Evolutionary conservation across 2,888 invertebrate genomes (phyloP).

Genomic region (Clanis bilineata): DNA sequence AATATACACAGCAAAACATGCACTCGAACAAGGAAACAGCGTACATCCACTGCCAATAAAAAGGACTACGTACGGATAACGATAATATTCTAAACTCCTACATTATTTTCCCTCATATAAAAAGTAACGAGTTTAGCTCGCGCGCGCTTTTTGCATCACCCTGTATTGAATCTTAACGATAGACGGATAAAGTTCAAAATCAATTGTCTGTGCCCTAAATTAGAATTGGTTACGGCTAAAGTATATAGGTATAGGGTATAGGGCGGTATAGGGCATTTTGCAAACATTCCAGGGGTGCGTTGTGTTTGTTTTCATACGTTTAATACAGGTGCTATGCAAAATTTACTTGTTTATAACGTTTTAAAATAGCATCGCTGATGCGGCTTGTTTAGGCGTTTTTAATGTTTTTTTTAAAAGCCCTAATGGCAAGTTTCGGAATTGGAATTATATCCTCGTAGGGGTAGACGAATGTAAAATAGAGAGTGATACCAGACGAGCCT

Average conservation of each 20-base stretch:
- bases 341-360: constrained; percentile 11
- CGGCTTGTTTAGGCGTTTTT: neutral
- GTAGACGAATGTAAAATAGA: too few species aligned
- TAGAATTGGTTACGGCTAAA: constrained; percentile 36
- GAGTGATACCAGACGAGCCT: too few species aligned
- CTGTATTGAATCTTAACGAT: constrained; percentile 32
- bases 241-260: too few species aligned
- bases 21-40: constrained; percentile 32
- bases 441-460: too few species aligned
- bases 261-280: constrained; percentile 36
- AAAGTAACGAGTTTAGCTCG: constrained; percentile 52
- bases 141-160: constrained; percentile 22
- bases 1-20: neutral
- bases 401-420: neutral
- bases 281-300: constrained; percentile 34
- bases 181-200: constrained; percentile 42
- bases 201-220: constrained; percentile 33
- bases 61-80: constrained; percentile 48
- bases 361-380: neutral
- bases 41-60: constrained; percentile 32
- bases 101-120: constrained; percentile 61
- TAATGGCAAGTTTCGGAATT: neutral
- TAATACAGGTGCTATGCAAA: constrained; percentile 20
- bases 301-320: constrained; percentile 35
- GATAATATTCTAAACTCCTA: constrained; percentile 54